Base-by-base conservation (phyloP, 64 coral and sea anemone genomes). In the Stylophora pistillata region DNA sequence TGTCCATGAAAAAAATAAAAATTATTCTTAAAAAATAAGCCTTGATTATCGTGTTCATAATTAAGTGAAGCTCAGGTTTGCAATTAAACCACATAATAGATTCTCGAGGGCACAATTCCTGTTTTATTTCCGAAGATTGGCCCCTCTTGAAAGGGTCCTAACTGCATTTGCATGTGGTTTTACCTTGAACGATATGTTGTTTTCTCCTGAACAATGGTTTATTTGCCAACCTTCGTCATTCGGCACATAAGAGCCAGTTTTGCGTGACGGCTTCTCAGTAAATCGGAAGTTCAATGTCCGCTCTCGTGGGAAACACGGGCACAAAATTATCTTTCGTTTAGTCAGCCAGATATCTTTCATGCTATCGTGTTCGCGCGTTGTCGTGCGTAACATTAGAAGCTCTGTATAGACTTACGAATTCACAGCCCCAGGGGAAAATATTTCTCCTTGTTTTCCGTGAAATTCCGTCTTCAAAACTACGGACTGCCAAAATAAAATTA, bases 201-300 rank as follows among this genome's bases (percentile, higher is more conserved):
- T 18, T 61, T 30, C n/a, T 61, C 23, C 59, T 20, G 56, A 80
- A 79, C 63, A 68, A 25, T 66, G 63, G 25, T 23, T 21, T 10
- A 68, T 68, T 68, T 68, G 21, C 23, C 7, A 25, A 68, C 21
- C 10, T 68, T 25, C 64, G 64, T 25, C 26, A 25, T 3, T 60
- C 17, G 17, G 23, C 26, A 68, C 23, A 0, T 25, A 26, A 9
- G 12, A 4, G 7, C 21, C 64, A 21, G 26, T 5, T 68, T 68
- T 81, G 78, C 58, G 58, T 37, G 57, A 81, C 58, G n/a, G 29
- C 7, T 37, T 63, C 41, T 7, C 2, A 31, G 18, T 25, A 27
- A 26, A 68, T 78, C 76, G 76, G 76, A 78, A 78, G 76, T 79
- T 17, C 55, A 58, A 79, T 59, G 25, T 61, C 52, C 77, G 26